These are phyloP conservation scores for Omphaloscelis lunosa DNA, from an alignment of 2,888 invertebrate species.

Conservation along the genomic window DNA sequence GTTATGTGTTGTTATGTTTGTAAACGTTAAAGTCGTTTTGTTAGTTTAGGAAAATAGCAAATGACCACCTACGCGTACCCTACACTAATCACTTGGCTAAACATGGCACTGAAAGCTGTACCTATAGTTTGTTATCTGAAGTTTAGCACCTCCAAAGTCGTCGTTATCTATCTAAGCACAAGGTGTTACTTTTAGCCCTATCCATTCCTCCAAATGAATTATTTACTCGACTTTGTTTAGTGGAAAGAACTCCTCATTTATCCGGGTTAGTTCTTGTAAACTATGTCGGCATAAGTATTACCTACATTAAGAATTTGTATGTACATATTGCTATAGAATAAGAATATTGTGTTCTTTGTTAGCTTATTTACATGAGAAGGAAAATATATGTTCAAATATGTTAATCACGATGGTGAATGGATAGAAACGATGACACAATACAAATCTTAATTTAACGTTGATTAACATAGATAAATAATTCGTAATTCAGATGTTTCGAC, in stretches of 20 bases:
- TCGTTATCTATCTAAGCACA: constrained; percentile 64
- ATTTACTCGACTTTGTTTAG: constrained; percentile 56
- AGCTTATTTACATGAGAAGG: not conserved
- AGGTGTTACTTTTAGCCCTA: constrained; percentile 70
- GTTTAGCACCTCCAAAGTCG: constrained; percentile 73
- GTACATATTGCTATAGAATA: constrained; percentile 20
- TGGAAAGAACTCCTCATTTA: constrained; percentile 43
- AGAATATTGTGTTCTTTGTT: constrained; percentile 8
- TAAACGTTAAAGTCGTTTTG: constrained; percentile 58
- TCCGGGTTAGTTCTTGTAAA: constrained; percentile 41
- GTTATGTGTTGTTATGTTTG: too few relatives aligned
- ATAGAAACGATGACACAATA: not conserved
- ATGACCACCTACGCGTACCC: constrained; percentile 73
- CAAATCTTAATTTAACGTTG: not conserved
- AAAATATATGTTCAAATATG: not conserved
- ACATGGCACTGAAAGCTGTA: constrained; percentile 72
- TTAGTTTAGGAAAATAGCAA: constrained; percentile 70
- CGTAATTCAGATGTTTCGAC: constrained; percentile 1
- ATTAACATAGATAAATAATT: not conserved
- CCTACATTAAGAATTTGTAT: constrained; percentile 19
- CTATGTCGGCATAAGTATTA: constrained; percentile 14
- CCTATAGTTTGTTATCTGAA: constrained; percentile 72
- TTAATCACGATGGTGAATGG: not conserved
- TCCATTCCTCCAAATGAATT: constrained; percentile 59
- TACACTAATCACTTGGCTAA: constrained; percentile 76